Evolutionary conservation across 2,797 vertebrate species (phyloP).

Genomic region (Aulostomus chinensis): DNA sequence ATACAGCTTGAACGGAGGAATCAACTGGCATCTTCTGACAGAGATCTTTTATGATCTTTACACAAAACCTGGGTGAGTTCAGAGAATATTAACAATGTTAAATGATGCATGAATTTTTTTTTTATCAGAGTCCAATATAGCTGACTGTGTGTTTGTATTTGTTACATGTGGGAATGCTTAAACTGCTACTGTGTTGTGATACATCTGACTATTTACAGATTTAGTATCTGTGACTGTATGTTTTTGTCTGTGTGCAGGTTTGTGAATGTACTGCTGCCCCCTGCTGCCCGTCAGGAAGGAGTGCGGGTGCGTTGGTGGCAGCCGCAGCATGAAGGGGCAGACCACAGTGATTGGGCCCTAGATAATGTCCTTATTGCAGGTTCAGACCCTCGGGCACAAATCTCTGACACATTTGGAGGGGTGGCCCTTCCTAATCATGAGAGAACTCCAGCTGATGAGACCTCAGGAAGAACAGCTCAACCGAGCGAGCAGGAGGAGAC

Average conservation of each 20-base stretch:
- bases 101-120: too few species aligned
- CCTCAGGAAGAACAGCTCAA: slow-evolving; percentile 81
- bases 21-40: slow-evolving; percentile 92
- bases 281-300: slow-evolving; percentile 87
- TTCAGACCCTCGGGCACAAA: slow-evolving; percentile 89
- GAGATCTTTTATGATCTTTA: slow-evolving; percentile 98
- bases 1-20: slow-evolving; percentile 95
- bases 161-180: too few species aligned
- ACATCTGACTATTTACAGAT: background rate
- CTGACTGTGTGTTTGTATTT: too few species aligned
- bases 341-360: slow-evolving; percentile 95
- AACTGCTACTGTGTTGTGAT: too few species aligned
- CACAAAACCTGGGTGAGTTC: slow-evolving; percentile 91
- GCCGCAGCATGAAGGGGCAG: slow-evolving; percentile 91
- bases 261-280: slow-evolving; percentile 95
- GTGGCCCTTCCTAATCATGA: slow-evolving; percentile 91
- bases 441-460: slow-evolving; percentile 87
- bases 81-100: too few species aligned
- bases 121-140: too few species aligned
- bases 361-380: slow-evolving; percentile 95
- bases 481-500: slow-evolving; percentile 82
- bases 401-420: slow-evolving; percentile 95
- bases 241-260: slow-evolving; percentile 79
- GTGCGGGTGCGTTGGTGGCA: slow-evolving; percentile 99
- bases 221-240: background rate